A percentile compares a stretch with the other conserved stretches of the same genome.
phyloP scores from a whole-genome alignment of 2,888 invertebrate genomes.

The Chrysolina oricalcia region DNA sequence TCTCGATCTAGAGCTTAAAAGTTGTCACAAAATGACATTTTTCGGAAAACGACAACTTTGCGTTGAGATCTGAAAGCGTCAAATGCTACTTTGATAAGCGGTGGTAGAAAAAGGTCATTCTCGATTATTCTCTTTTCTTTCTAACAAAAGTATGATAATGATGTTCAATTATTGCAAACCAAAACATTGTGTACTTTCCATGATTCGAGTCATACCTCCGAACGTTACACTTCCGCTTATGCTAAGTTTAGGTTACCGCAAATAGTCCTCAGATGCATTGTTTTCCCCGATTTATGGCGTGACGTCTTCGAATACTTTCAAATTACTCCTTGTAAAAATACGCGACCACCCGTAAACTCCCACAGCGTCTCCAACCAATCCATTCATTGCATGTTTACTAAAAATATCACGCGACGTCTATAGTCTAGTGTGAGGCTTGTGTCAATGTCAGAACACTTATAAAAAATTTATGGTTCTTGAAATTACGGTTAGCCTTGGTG shows the following conservation, averaged over 20 bases:
- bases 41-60: too few relatives aligned
- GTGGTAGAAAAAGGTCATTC: too few relatives aligned
- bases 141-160: too few relatives aligned
- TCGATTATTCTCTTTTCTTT: too few relatives aligned
- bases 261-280: not conserved
- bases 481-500: conserved; percentile 24
- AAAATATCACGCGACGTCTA: conserved; percentile 26
- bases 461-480: conserved; percentile 23
- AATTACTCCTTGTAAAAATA: conserved; percentile 5
- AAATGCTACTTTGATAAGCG: too few relatives aligned
- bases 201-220: not conserved
- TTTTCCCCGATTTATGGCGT: not conserved
- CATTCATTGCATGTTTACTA: conserved; percentile 4
- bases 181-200: not conserved
- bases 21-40: too few relatives aligned
- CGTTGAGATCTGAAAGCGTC: too few relatives aligned
- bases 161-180: too few relatives aligned
- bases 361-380: not conserved
- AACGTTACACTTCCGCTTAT: not conserved
- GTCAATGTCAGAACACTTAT: conserved; percentile 32
- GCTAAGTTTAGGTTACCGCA: not conserved
- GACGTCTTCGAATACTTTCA: conserved; percentile 17
- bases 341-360: conserved; percentile 4
- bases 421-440: conserved; percentile 26
- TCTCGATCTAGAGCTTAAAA: too few relatives aligned